A percentile compares a stretch with the other conserved stretches of the same genome.
phyloP scores from a whole-genome alignment of 2,888 invertebrate species.

The Ochropacha duplaris region DNA sequence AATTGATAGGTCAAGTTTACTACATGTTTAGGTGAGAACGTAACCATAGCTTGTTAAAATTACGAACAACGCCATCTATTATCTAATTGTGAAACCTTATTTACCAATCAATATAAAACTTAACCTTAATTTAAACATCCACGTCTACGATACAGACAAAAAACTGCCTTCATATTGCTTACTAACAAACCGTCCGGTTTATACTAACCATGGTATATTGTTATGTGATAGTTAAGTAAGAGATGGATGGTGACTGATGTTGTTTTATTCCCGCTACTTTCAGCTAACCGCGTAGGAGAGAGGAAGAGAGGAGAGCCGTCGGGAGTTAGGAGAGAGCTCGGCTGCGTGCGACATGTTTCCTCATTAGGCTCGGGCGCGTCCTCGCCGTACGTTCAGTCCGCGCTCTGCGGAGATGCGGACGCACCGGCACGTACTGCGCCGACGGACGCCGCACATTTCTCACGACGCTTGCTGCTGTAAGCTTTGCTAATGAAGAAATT shows the following conservation, averaged over 20 bases:
- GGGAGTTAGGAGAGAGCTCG: background rate
- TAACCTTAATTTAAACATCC: no score
- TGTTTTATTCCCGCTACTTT: slow-evolving; percentile 1
- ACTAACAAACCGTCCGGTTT: background rate
- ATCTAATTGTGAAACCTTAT: no score
- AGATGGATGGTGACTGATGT: no score
- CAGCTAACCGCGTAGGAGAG: slow-evolving; percentile 84
- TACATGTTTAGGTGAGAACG: no score
- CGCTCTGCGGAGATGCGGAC: slow-evolving; percentile 84
- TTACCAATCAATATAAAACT: no score
- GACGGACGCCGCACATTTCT: slow-evolving; percentile 59
- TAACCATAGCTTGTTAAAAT: no score
- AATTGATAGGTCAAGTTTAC: no score
- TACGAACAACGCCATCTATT: no score
- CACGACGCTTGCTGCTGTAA: slow-evolving; percentile 78
- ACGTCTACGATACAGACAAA: no score
- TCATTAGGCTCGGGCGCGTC: slow-evolving; percentile 72
- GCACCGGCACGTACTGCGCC: slow-evolving; percentile 27
- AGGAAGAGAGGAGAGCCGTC: background rate
- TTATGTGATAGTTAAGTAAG: background rate
- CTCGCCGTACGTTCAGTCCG: slow-evolving; percentile 91
- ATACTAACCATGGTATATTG: background rate
- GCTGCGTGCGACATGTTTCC: slow-evolving; percentile 9
- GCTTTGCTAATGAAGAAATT: slow-evolving; percentile 78
- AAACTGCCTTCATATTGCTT: background rate